Evolutionary conservation across 2,888 invertebrate genomes (phyloP), one percentile per base, ranked within the genome.

Genomic region (Cremastobaeus sp.): DNA sequence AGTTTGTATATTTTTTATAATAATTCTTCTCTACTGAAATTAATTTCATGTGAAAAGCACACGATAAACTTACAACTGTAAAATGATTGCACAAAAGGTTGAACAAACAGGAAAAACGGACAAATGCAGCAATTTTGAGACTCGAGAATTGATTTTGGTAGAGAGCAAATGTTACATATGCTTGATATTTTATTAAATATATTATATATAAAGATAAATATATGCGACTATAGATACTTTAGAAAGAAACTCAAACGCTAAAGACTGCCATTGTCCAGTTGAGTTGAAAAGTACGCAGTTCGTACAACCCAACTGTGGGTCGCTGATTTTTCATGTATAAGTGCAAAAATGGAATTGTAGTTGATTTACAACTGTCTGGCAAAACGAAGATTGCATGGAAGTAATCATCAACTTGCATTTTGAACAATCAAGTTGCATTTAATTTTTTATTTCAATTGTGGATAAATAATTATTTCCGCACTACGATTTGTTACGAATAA

Each of bases 111-210:
- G n/a, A n/a, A n/a, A n/a, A n/a, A n/a, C n/a, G n/a, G n/a, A n/a
- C n/a, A n/a, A n/a, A n/a, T n/a, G n/a, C n/a, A n/a, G n/a, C n/a
- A n/a, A n/a, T n/a, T n/a, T n/a, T n/a, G n/a, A n/a, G n/a, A n/a
- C n/a, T n/a, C n/a, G 14, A 15, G 25, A 45, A 68, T 52, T 59
- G 30, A 45, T 59, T 59, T 68, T 52, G 15, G 68, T 68, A 59
- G 59, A 68, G 57, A 68, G 17, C 17, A 60, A 60, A 54, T 69
- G 69, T 69, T 62, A 70, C 37, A 69, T 28, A 41, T 54, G 60
- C 69, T 70, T 70, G 30, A 70, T 70, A 70, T 55, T 70, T 70
- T 70, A 70, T 70, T 70, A 30, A 48, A 70, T 62, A 70, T 59
- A 59, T 59, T 68, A 59, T 69, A 68, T 57, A 52, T 59, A 47